These are phyloP conservation scores for Neoaliturus tenellus DNA, from an alignment of 2,888 invertebrate genomes.

Conservation along the genomic window DNA sequence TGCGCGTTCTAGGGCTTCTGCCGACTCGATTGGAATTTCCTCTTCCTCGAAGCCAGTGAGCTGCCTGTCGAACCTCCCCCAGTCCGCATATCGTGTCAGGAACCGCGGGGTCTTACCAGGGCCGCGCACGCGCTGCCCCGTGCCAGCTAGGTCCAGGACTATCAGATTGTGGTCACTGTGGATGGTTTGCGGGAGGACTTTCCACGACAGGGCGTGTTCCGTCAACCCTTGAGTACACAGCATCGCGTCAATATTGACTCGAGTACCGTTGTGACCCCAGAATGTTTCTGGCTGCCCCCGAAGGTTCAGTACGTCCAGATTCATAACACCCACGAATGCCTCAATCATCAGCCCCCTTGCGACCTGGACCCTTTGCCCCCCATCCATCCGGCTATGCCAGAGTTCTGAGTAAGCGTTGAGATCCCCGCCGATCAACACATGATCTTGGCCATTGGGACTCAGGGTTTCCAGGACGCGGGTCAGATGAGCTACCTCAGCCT, in stretches of 20 bases:
- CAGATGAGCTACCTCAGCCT: no score
- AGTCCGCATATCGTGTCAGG: neutral
- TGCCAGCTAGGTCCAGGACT: neutral
- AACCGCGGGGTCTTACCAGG: no score
- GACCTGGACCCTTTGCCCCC: no score
- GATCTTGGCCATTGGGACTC: no score
- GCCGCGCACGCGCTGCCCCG: no score
- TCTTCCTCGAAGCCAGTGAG: neutral
- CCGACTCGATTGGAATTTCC: neutral
- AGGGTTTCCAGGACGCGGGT: no score
- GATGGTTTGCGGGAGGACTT: neutral
- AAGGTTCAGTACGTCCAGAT: neutral
- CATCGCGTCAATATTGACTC: constrained; percentile 37
- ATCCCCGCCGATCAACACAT: no score
- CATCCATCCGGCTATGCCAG: no score
- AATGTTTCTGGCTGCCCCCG: neutral
- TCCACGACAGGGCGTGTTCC: neutral
- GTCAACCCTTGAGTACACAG: neutral
- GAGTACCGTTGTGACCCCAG: no score
- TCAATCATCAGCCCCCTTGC: neutral
- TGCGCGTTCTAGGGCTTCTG: neutral
- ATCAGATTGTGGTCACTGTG: constrained; percentile 33
- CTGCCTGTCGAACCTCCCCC: no score
- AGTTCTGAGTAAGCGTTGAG: no score
- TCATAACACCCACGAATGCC: neutral